Percentiles rank a stretch among this genome's conserved stretches.
Conservation (phyloP, 2,888 invertebrate genomes). For the Papilio gigon region DNA sequence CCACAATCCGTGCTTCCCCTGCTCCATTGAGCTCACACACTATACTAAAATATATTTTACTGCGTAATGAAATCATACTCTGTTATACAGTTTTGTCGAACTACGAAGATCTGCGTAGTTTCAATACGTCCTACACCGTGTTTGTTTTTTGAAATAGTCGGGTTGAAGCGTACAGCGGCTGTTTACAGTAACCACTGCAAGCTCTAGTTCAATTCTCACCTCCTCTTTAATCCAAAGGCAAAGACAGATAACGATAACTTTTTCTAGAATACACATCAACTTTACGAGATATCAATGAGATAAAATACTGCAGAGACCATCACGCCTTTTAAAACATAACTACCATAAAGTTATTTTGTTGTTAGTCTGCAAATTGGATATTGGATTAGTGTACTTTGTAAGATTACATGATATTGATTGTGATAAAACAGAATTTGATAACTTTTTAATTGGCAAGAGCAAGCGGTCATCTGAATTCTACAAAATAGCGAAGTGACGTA, state of each 20-base stretch:
- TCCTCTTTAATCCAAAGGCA: neutral
- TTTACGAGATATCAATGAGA: too few species aligned
- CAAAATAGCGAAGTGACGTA: too few species aligned
- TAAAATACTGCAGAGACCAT: too few species aligned
- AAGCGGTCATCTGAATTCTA: too few species aligned
- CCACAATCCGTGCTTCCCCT: conserved; percentile 15
- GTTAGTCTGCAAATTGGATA: too few species aligned
- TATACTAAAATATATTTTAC: conserved; percentile 27
- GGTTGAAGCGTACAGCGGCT: conserved; percentile 8
- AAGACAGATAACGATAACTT: neutral
- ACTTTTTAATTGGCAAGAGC: too few species aligned
- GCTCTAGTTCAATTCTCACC: neutral
- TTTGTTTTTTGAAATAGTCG: conserved; percentile 18
- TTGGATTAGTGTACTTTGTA: too few species aligned
- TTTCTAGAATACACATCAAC: neutral
- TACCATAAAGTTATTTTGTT: too few species aligned
- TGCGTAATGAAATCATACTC: conserved; percentile 24
- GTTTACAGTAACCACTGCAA: neutral
- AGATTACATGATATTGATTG: too few species aligned
- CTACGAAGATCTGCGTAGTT: conserved; percentile 21
- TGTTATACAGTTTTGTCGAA: neutral
- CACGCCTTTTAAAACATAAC: too few species aligned
- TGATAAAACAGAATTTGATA: too few species aligned
- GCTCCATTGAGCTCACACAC: conserved; percentile 31
- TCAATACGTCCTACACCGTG: conserved; percentile 15